phyloP scores from a whole-genome alignment of 2,888 invertebrate genomes.

The Thumatha senex region DNA sequence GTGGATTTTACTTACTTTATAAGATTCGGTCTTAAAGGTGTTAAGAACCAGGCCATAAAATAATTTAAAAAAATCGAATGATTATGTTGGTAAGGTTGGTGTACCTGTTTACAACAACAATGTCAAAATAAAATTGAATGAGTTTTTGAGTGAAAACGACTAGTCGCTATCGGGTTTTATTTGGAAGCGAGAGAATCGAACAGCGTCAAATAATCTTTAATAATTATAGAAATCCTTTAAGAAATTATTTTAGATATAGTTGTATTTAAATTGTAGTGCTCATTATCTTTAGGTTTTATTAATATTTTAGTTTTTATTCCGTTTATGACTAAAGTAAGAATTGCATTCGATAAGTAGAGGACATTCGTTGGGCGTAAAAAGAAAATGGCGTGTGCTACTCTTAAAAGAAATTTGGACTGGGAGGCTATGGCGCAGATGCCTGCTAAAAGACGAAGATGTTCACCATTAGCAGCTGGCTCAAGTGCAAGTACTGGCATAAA shows the following conservation, averaged over 20 bases:
- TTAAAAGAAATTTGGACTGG: conserved; percentile 97
- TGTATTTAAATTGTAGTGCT: conserved; percentile 54
- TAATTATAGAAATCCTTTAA: conserved; percentile 64
- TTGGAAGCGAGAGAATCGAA: conserved; percentile 60
- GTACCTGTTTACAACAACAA: conserved; percentile 38
- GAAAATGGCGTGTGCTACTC: conserved; percentile 98
- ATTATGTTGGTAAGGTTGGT: conserved; percentile 39
- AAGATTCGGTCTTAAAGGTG: too few relatives aligned
- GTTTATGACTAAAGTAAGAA: conserved; percentile 59
- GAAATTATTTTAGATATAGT: conserved; percentile 50
- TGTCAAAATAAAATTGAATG: conserved; percentile 64
- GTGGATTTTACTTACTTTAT: too few relatives aligned
- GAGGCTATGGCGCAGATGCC: conserved; percentile 95
- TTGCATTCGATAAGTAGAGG: conserved; percentile 59
- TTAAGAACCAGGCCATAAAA: too few relatives aligned
- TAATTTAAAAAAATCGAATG: not conserved
- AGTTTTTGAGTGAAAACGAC: conserved; percentile 56
- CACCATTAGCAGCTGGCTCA: conserved; percentile 89
- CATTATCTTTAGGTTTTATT: conserved; percentile 49
- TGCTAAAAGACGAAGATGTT: conserved; percentile 95
- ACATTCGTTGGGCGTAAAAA: conserved; percentile 85
- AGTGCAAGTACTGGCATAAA: conserved; percentile 80
- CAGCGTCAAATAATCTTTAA: conserved; percentile 62
- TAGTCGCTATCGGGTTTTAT: conserved; percentile 58
- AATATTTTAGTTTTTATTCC: conserved; percentile 64